These are phyloP conservation scores for Alviniconcha strummeri DNA, from an alignment of 2,888 invertebrate genomes.

Conservation along the genomic window DNA sequence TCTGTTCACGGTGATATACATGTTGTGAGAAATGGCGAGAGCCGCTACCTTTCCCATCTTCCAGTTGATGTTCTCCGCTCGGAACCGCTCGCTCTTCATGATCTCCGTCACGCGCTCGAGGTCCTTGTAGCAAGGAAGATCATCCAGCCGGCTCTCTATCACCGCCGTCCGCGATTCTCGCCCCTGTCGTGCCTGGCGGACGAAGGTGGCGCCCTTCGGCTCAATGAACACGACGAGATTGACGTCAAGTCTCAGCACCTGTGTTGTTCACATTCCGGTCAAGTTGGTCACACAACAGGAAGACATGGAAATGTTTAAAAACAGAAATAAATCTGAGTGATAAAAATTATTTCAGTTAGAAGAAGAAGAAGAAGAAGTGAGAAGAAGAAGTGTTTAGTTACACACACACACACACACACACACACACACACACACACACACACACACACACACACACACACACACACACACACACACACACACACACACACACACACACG, in stretches of 20 bases:
- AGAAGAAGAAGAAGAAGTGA: too few relatives aligned
- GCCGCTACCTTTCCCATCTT: conserved; percentile 12
- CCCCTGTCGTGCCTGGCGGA: conserved; percentile 15
- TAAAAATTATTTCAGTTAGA: too few relatives aligned
- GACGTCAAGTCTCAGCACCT: conserved; percentile 34
- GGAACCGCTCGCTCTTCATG: conserved; percentile 28
- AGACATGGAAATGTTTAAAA: too few relatives aligned
- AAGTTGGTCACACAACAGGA: not conserved
- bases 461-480: too few relatives aligned
- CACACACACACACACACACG: too few relatives aligned
- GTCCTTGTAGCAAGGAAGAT: conserved; percentile 32
- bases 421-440: too few relatives aligned
- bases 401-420: too few relatives aligned
- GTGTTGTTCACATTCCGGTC: not conserved
- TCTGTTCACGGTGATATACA: too few relatives aligned
- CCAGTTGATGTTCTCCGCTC: conserved; percentile 25
- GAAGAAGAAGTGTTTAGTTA: too few relatives aligned
- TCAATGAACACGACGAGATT: conserved; percentile 37
- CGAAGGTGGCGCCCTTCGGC: conserved; percentile 26
- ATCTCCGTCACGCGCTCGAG: conserved; percentile 17
- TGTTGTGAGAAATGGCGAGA: too few relatives aligned
- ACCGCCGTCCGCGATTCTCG: conserved; percentile 25
- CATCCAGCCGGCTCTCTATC: not conserved
- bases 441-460: too few relatives aligned
- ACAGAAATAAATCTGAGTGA: too few relatives aligned